Evolutionary conservation across 2,888 invertebrate genomes (phyloP), one percentile per base, ranked within the genome.

Genomic region (Archips xylosteana): DNA sequence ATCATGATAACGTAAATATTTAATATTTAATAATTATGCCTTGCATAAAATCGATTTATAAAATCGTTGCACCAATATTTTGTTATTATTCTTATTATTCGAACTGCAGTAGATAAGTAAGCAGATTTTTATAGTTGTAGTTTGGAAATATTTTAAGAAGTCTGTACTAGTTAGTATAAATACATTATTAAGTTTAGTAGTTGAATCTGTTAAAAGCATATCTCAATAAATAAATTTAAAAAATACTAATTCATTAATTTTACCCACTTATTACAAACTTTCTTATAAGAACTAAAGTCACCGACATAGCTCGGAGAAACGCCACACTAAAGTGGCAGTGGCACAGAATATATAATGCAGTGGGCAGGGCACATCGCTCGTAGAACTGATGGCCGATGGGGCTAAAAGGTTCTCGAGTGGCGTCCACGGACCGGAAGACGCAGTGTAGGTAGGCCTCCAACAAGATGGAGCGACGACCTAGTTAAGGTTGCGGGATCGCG

Each of bases 141-240:
- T 36, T 32, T 32, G 13, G 39, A 61, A 10, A 39, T 2, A 0
- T 39, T 61, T 39, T 36, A 13, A 32, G 23, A 59, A 34, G 36
- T n/a, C 5, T 61, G 13, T 49, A 23, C 36, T 65, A 51, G 12
- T n/a, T 39, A n/a, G n/a, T n/a, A n/a, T 39, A n/a, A 36, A 23
- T 23, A 23, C 23, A 23, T 23, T 32, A 15, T 39, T 62, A 62
- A 62, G n/a, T 65, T 51, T 51, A 34, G 49, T 65, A 10, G 65
- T 65, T 65, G 65, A 51, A 65, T 65, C 49, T 65, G 49, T 63
- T 34, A 23, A n/a, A 36, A 65, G 39, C 36, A 34, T 51, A 65
- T 65, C 65, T 65, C 65, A 65, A 51, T 65, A 65, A 51, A 65
- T n/a, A 15, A 15, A 51, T n/a, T 6, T 63, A n/a, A 64, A 47